Evolutionary conservation across 2,797 vertebrate species (phyloP), one percentile per base, ranked within the genome.

Genomic region (Rhincodon typus): DNA sequence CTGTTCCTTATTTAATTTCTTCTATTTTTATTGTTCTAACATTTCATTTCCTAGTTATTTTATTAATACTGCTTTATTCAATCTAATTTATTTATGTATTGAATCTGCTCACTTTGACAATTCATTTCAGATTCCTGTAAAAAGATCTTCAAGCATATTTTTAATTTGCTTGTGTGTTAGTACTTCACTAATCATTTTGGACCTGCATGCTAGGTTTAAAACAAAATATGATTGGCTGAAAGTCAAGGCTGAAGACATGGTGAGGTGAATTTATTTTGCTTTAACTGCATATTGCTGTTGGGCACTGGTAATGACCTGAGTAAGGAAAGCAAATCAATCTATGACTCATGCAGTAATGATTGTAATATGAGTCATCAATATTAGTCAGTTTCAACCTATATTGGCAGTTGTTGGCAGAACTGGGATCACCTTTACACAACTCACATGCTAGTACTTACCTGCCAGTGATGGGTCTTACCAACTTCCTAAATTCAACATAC

Each of bases 191-290:
- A 42, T 2, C 19, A 23, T 93, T 67, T 67, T 42, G 10, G 62
- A 93, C 19, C 21, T 38, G n/a, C 38, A 38, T 38, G n/a, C 17
- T 2, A 93, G 10, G 19, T 67, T 62, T 25, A 67, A 42, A 66
- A 67, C 62, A 42, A 93, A 67, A 93, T 93, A 62, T 93, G 57
- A 67, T 93, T 93, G 90, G 62, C 90, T 38, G 62, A 38, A 42
- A 6, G 19, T 38, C 62, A 67, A 34, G 7, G 30, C 0, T n/a
- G 62, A 93, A 67, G 21, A 34, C 34, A 23, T 6, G 17, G 19
- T 34, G 34, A 19, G 34, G 0, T 93, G 12, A 30, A 23, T 42
- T 67, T 90, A 67, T 10, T n/a, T 93, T 67, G 50, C 50, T 27
- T 88, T 57, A 34, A 15, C 1, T 88, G 86, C 25, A 46, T 88